These are phyloP conservation scores for Sebastes cheni DNA, from an alignment of 2,797 vertebrate genomes.

Conservation along the genomic window DNA sequence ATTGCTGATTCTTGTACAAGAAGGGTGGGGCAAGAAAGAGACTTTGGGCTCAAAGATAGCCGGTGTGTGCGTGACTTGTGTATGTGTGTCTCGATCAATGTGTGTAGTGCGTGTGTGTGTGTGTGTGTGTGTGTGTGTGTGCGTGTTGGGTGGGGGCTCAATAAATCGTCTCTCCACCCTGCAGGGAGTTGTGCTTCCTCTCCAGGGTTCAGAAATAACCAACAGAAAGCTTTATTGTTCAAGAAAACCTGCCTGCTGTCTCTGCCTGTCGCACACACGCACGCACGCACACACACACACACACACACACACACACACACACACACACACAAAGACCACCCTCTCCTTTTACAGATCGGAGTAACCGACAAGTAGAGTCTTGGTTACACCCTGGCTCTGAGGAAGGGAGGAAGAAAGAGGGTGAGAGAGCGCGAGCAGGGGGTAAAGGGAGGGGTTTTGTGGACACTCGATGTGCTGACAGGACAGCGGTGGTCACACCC, in stretches of 20 bases:
- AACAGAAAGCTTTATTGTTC: constrained; percentile 79
- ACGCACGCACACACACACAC: background rate
- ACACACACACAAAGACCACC: constrained; percentile 33
- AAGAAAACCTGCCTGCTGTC: constrained; percentile 66
- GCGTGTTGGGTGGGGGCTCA: constrained; percentile 60
- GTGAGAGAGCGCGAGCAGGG: constrained; percentile 29
- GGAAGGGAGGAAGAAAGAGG: constrained; percentile 55
- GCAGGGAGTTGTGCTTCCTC: constrained; percentile 78
- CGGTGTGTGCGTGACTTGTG: constrained; percentile 6
- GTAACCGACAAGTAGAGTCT: constrained; percentile 74
- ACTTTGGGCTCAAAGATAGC: constrained; percentile 14
- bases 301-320: constrained; percentile 7
- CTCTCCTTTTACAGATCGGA: constrained; percentile 71
- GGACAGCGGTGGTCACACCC: constrained; percentile 78
- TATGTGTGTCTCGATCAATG: background rate
- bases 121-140: constrained; percentile 18
- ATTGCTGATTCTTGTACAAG: constrained; percentile 32
- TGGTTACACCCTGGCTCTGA: constrained; percentile 78
- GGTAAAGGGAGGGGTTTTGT: constrained; percentile 61
- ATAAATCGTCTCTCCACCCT: constrained; percentile 73
- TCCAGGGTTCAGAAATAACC: constrained; percentile 79
- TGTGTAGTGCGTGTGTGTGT: constrained; percentile 1
- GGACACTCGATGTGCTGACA: constrained; percentile 77
- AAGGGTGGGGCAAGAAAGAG: constrained; percentile 28
- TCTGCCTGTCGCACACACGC: constrained; percentile 17